Conservation (phyloP, 2,113 vertebrate species). For the Phalacrocorax aristotelis region DNA sequence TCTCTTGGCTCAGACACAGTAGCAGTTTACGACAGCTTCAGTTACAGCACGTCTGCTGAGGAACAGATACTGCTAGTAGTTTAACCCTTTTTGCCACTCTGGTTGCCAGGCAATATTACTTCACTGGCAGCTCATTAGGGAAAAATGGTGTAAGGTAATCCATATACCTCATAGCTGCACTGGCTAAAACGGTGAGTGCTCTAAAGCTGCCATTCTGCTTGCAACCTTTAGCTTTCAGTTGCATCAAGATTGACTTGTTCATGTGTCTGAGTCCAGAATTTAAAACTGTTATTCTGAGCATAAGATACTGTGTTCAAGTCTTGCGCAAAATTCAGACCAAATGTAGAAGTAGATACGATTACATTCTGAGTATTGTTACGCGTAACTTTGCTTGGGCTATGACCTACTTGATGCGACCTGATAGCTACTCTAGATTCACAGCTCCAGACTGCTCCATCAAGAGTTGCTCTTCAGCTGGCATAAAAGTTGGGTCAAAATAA, state of each 20-base stretch:
- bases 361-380: not conserved
- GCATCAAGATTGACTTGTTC: not conserved
- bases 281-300: not conserved
- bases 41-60: not conserved
- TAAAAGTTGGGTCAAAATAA: not conserved
- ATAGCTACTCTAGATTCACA: not conserved
- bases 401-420: not conserved
- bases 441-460: not conserved
- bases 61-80: not conserved
- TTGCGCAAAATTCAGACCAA: not conserved
- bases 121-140: not conserved
- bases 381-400: not conserved
- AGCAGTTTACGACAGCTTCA: not conserved
- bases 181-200: not conserved
- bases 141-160: not conserved
- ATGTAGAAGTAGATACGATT: not conserved
- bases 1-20: not conserved
- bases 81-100: not conserved
- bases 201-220: not conserved
- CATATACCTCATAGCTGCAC: not conserved
- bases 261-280: not conserved
- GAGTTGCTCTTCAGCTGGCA: not conserved
- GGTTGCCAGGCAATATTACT: not conserved
- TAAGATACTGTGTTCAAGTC: not conserved
- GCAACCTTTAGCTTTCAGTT: not conserved